phyloP scores from a whole-genome alignment of 2,888 invertebrate species.

The Xylocampa areola region DNA sequence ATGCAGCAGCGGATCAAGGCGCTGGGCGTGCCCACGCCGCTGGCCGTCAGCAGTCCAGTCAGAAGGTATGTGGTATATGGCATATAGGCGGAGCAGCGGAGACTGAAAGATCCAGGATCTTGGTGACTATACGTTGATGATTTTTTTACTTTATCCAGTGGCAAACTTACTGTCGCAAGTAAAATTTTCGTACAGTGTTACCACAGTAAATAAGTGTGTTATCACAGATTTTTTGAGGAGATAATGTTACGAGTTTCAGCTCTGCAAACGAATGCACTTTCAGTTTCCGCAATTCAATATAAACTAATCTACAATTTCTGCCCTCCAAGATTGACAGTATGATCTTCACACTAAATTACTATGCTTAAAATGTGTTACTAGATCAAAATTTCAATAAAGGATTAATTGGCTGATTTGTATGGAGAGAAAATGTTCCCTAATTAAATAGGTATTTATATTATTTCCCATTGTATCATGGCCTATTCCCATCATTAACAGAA shows the following conservation, averaged over 20 bases:
- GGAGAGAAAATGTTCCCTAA: slow-evolving; percentile 69
- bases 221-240: too few species aligned
- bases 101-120: slow-evolving; percentile 51
- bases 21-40: slow-evolving; percentile 96
- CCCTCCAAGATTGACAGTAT: slow-evolving; percentile 23
- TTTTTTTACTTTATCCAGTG: not conserved
- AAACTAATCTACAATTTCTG: slow-evolving; percentile 11
- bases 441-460: slow-evolving; percentile 81
- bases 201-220: not conserved
- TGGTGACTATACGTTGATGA: not conserved
- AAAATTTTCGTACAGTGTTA: not conserved
- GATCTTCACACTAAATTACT: slow-evolving; percentile 41
- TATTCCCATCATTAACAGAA: slow-evolving; percentile 81
- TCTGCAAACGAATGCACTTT: slow-evolving; percentile 44
- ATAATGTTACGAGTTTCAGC: too few species aligned
- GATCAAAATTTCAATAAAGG: slow-evolving; percentile 71
- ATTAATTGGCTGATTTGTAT: slow-evolving; percentile 72
- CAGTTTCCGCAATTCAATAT: slow-evolving; percentile 55
- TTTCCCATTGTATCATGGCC: slow-evolving; percentile 84
- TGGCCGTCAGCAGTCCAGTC: slow-evolving; percentile 96
- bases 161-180: not conserved
- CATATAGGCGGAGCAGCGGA: slow-evolving; percentile 39
- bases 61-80: slow-evolving; percentile 91
- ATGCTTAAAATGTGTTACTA: slow-evolving; percentile 70
- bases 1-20: slow-evolving; percentile 97